Conservation (phyloP, 1,140 invertebrate species). For the Oedothorax gibbosus region DNA sequence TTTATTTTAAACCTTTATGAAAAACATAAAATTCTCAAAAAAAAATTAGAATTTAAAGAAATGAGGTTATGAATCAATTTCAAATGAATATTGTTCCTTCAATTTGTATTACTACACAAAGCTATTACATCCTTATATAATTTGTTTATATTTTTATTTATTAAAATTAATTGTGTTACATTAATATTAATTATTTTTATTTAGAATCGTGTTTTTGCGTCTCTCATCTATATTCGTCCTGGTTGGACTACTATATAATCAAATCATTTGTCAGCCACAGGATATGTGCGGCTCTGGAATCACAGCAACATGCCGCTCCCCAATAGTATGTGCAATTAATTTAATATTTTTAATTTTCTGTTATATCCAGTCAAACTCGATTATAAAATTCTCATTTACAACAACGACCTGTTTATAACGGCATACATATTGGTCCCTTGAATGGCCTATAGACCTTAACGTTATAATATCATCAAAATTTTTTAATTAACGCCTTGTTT, state of each 20-base stretch:
- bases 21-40: too few species aligned
- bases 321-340: slow-evolving; percentile 26
- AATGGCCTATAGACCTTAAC: not conserved
- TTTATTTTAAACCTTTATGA: too few species aligned
- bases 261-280: slow-evolving; percentile 52
- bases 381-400: too few species aligned
- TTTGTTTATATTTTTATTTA: too few species aligned
- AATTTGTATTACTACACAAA: too few species aligned
- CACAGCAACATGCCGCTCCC: slow-evolving; percentile 25
- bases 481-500: not conserved
- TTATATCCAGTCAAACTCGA: not conserved
- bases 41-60: too few species aligned
- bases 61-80: too few species aligned
- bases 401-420: too few species aligned
- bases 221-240: slow-evolving; percentile 44
- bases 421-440: not conserved
- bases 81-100: too few species aligned
- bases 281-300: slow-evolving; percentile 41
- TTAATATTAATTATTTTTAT: not conserved
- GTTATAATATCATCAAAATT: not conserved
- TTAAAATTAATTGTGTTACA: too few species aligned
- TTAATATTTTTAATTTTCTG: not conserved
- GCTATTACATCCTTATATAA: too few species aligned
- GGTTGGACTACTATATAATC: slow-evolving; percentile 33
- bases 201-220: slow-evolving; percentile 47